phyloP scores from a whole-genome alignment of 2,888 invertebrate species.

The Hirtodrosophila duncani region DNA sequence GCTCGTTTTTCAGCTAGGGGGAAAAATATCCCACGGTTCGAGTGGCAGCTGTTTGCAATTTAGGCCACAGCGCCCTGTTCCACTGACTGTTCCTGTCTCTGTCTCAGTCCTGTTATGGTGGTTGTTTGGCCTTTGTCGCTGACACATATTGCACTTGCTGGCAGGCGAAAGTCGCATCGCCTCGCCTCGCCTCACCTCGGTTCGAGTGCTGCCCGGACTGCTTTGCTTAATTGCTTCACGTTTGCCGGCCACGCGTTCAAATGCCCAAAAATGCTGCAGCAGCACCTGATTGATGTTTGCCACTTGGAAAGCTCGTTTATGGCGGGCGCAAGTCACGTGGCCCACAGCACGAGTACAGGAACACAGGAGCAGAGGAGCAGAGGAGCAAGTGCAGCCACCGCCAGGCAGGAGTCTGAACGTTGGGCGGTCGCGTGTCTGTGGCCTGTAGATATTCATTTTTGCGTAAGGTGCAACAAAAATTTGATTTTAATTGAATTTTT shows the following conservation, averaged over 20 bases:
- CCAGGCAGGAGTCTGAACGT: constrained; percentile 29
- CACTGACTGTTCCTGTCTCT: constrained; percentile 21
- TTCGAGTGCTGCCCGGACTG: constrained; percentile 39
- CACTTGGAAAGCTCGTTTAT: constrained; percentile 10
- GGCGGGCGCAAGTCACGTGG: constrained; percentile 12
- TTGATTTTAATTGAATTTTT: constrained; percentile 46
- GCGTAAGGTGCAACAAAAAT: constrained; percentile 21
- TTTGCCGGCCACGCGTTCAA: constrained; percentile 45
- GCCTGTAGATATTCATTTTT: constrained; percentile 16
- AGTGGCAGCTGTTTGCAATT: constrained; percentile 77
- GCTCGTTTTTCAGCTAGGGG: constrained; percentile 47
- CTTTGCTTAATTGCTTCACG: constrained; percentile 49
- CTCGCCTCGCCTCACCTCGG: constrained; percentile 3
- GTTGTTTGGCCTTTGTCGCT: constrained; percentile 37
- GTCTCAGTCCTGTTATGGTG: constrained; percentile 11
- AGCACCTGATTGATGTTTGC: constrained; percentile 33
- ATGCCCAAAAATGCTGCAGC: constrained; percentile 30
- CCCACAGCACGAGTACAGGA: too few relatives aligned
- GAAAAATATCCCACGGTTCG: constrained; percentile 76
- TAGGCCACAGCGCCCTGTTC: constrained; percentile 62
- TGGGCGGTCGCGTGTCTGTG: constrained; percentile 52
- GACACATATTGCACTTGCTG: constrained; percentile 68
- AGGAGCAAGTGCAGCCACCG: too few relatives aligned
- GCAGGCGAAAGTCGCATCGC: constrained; percentile 9
- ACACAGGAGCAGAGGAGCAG: too few relatives aligned